Conservation (phyloP, 2,888 invertebrate genomes). For the Hemithea aestivaria region DNA sequence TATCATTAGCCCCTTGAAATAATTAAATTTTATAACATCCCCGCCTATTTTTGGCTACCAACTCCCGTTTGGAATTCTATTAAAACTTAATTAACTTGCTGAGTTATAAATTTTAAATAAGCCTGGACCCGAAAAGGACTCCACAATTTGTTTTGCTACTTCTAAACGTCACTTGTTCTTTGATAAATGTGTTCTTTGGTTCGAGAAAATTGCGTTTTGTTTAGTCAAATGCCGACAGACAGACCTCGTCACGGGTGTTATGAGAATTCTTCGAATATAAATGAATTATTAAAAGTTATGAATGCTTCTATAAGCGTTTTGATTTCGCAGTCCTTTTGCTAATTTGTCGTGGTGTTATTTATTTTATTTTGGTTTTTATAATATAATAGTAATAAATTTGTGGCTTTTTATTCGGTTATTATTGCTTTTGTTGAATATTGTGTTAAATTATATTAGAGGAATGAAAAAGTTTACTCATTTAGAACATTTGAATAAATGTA, state of each 20-base stretch:
- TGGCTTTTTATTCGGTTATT: background rate
- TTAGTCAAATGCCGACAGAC: conserved; percentile 60
- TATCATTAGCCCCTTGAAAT: conserved; percentile 69
- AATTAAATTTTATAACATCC: conserved; percentile 76
- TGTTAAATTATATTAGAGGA: too few species aligned
- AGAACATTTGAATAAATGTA: too few species aligned
- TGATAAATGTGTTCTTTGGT: conserved; percentile 72
- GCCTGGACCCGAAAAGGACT: conserved; percentile 59
- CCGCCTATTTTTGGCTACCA: conserved; percentile 80
- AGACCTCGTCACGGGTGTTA: conserved; percentile 43
- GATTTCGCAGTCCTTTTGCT: conserved; percentile 28
- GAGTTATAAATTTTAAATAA: conserved; percentile 67
- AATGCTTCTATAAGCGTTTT: conserved; percentile 27
- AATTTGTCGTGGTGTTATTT: conserved; percentile 23
- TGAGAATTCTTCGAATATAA: conserved; percentile 32
- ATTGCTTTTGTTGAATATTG: too few species aligned
- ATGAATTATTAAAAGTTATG: conserved; percentile 37
- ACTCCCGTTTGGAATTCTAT: conserved; percentile 77
- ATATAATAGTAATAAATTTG: conserved; percentile 6
- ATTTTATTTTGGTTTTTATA: conserved; percentile 19
- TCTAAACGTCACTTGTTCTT: conserved; percentile 71
- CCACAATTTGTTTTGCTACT: conserved; percentile 77
- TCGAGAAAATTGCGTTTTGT: conserved; percentile 64
- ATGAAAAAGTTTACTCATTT: too few species aligned
- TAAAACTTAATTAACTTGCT: conserved; percentile 77